Percentiles rank a stretch among this genome's conserved stretches.
These are phyloP conservation scores for Thunnus thynnus DNA, from an alignment of 2,113 vertebrate genomes.

Conservation along the genomic window DNA sequence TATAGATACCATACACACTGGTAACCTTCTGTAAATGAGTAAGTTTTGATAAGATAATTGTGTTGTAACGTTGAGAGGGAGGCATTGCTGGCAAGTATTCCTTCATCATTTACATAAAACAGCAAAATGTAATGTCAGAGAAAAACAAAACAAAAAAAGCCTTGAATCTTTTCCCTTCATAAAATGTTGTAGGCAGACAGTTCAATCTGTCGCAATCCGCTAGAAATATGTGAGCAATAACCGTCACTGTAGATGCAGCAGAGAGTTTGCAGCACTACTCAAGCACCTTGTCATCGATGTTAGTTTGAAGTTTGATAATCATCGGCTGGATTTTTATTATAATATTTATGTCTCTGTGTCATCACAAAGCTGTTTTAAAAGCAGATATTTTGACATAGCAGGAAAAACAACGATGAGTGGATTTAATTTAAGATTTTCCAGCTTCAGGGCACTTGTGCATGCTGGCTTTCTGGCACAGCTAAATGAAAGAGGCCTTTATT, in stretches of 20 bases:
- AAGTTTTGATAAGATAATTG: not conserved
- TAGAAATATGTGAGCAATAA: not conserved
- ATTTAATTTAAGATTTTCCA: constrained; percentile 3
- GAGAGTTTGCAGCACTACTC: no score
- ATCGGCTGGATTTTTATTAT: not conserved
- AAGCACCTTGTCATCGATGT: not conserved
- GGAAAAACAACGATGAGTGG: not conserved
- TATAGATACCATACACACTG: no score
- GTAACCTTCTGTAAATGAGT: not conserved
- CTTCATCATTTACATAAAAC: constrained; percentile 24
- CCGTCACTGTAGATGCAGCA: no score
- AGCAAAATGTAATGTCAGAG: not conserved
- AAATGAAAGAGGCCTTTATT: not conserved
- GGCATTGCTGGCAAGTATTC: no score
- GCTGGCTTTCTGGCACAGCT: not conserved
- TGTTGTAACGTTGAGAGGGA: no score
- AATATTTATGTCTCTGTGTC: not conserved
- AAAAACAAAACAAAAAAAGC: not conserved
- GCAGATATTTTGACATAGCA: not conserved
- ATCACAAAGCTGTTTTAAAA: not conserved
- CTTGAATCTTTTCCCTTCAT: not conserved
- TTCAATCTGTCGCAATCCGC: not conserved
- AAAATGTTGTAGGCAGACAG: not conserved
- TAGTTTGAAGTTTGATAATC: not conserved
- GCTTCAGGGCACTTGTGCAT: not conserved